A percentile compares a stretch with the other conserved stretches of the same genome.
These are phyloP conservation scores for Trachurus trachurus DNA, from an alignment of 2,797 vertebrate species.

Conservation along the genomic window DNA sequence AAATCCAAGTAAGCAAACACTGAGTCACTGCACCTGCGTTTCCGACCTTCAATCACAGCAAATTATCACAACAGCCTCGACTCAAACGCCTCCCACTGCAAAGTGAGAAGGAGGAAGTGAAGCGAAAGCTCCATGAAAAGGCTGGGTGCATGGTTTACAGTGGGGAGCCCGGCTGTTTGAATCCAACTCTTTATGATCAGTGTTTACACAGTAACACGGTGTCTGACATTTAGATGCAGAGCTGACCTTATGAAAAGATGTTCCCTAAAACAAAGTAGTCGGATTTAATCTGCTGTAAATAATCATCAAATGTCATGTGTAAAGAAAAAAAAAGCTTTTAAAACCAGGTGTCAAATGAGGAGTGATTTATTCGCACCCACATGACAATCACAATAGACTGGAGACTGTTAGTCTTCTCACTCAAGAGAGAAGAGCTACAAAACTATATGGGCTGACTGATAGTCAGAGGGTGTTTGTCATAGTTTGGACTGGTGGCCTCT, in stretches of 20 bases:
- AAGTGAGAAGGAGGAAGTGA: slow-evolving; percentile 27
- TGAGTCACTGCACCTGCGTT: slow-evolving; percentile 78
- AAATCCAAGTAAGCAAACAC: slow-evolving; percentile 79
- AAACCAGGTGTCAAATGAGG: slow-evolving; percentile 21
- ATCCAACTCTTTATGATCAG: slow-evolving; percentile 6
- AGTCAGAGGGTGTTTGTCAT: not conserved
- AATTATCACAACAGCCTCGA: slow-evolving; percentile 66
- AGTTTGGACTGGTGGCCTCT: not conserved
- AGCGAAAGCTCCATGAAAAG: not conserved
- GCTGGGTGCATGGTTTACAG: slow-evolving; percentile 8
- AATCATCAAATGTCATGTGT: slow-evolving; percentile 25
- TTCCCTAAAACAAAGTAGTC: slow-evolving; percentile 11
- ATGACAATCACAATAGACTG: slow-evolving; percentile 37
- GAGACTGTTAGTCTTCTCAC: slow-evolving; percentile 31
- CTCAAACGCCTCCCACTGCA: slow-evolving; percentile 45
- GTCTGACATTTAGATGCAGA: slow-evolving; percentile 11
- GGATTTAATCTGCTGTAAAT: slow-evolving; percentile 35
- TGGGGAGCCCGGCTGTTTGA: slow-evolving; percentile 7
- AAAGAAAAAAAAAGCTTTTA: slow-evolving; percentile 18
- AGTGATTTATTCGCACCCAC: slow-evolving; percentile 23
- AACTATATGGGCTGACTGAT: not conserved
- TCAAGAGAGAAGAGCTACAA: slow-evolving; percentile 12
- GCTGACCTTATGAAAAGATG: slow-evolving; percentile 20
- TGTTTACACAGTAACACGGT: slow-evolving; percentile 22
- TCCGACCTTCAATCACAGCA: slow-evolving; percentile 76